A percentile compares a stretch with the other conserved stretches of the same genome.
These are phyloP conservation scores for Alethe diademata DNA, from an alignment of 2,113 vertebrate species.

Conservation along the genomic window DNA sequence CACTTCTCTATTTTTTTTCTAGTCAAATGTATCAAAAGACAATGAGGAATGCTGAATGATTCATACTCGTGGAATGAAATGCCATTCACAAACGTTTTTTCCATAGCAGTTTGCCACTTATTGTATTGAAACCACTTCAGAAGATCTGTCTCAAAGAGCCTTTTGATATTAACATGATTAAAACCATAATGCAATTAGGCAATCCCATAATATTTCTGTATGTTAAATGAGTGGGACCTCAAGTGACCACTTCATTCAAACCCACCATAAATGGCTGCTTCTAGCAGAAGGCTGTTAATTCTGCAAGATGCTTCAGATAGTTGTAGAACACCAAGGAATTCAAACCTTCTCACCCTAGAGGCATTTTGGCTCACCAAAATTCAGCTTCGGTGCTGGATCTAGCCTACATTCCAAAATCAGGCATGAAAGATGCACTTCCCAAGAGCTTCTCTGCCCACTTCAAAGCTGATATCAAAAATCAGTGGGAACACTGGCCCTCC, in stretches of 20 bases:
- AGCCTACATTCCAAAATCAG: not conserved
- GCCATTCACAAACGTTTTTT: conserved; percentile 48
- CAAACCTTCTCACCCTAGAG: not conserved
- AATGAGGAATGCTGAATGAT: conserved; percentile 32
- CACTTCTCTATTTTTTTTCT: not conserved
- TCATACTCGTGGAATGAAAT: conserved; percentile 34
- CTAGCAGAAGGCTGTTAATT: not conserved
- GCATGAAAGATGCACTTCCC: not conserved
- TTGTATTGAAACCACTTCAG: conserved; percentile 62
- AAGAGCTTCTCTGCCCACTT: not conserved
- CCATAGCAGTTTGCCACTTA: conserved; percentile 51
- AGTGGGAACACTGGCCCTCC: not conserved
- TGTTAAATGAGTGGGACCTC: not conserved
- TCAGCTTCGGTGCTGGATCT: not conserved
- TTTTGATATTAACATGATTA: conserved; percentile 55
- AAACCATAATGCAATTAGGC: conserved; percentile 38
- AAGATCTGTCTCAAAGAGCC: conserved; percentile 15
- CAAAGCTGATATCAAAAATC: not conserved
- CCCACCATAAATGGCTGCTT: not conserved
- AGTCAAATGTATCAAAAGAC: conserved; percentile 11
- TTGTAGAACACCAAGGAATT: not conserved
- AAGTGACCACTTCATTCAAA: conserved; percentile 8
- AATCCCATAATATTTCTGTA: conserved; percentile 32
- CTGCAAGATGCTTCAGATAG: not conserved
- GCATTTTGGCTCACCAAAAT: not conserved